Conservation (phyloP, 2,888 invertebrate genomes). For the Conomelus anceps region DNA sequence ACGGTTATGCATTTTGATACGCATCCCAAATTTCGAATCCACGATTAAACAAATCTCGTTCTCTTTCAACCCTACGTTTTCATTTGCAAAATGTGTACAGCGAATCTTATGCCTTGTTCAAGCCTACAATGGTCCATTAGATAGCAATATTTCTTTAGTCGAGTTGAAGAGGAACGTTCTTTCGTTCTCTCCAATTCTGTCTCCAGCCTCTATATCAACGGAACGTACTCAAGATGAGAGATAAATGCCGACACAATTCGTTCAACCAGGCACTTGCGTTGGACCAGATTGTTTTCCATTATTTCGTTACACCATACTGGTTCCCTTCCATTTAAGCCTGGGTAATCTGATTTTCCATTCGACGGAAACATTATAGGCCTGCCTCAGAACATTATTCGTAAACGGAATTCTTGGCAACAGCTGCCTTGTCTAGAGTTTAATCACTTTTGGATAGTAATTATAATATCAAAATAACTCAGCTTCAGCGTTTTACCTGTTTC, state of each 20-base stretch:
- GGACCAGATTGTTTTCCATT: background rate
- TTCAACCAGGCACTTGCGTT: background rate
- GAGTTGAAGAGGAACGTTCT: background rate
- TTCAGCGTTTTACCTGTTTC: too few relatives aligned
- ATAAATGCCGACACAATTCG: background rate
- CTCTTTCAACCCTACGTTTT: background rate
- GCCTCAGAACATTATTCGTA: background rate
- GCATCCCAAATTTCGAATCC: too few relatives aligned
- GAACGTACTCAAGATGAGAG: background rate
- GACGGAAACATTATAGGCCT: background rate
- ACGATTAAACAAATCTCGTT: background rate
- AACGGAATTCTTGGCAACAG: background rate
- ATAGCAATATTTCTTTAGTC: too few relatives aligned
- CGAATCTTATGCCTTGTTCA: background rate
- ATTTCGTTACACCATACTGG: background rate
- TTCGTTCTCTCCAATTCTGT: background rate
- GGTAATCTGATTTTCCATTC: background rate
- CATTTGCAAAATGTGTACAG: background rate
- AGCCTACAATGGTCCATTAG: background rate
- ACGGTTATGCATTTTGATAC: too few relatives aligned
- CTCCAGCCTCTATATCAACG: background rate
- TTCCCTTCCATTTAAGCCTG: background rate
- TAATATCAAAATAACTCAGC: too few relatives aligned
- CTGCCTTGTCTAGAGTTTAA: background rate
- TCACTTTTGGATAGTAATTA: too few relatives aligned